Conservation (phyloP, 1,140 invertebrate genomes). For the Tenebrio molitor region DNA sequence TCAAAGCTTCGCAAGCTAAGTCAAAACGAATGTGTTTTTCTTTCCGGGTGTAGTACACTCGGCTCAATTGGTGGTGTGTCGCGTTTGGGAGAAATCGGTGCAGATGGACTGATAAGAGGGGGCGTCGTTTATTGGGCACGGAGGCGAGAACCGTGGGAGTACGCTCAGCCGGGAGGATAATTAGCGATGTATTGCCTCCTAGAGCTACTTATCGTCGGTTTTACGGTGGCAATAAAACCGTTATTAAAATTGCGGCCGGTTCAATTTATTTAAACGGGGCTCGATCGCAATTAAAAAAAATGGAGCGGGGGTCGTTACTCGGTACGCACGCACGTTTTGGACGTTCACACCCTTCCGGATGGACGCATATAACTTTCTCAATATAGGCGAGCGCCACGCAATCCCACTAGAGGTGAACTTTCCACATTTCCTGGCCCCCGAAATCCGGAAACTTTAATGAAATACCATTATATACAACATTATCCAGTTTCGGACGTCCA, state of each 20-base stretch:
- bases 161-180: slow-evolving; percentile 13
- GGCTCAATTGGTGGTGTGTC: too few species aligned
- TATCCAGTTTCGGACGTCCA: slow-evolving; percentile 37
- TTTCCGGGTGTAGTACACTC: too few species aligned
- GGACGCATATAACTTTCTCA: slow-evolving; percentile 35
- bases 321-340: slow-evolving; percentile 25
- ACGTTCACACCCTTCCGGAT: slow-evolving; percentile 23
- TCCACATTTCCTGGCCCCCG: slow-evolving; percentile 35
- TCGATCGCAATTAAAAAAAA: slow-evolving; percentile 24
- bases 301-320: slow-evolving; percentile 9
- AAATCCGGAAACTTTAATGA: slow-evolving; percentile 40
- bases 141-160: slow-evolving; percentile 7
- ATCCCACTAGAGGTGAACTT: slow-evolving; percentile 37
- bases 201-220: slow-evolving; percentile 3
- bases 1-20: too few species aligned
- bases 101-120: neutral
- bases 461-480: slow-evolving; percentile 38
- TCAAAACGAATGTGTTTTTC: too few species aligned
- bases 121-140: neutral
- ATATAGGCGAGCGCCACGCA: slow-evolving; percentile 36
- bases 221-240: slow-evolving; percentile 22
- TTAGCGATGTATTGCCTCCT: slow-evolving; percentile 8
- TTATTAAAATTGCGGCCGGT: slow-evolving; percentile 24
- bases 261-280: slow-evolving; percentile 27
- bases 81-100: too few species aligned